A percentile compares a stretch with the other conserved stretches of the same genome.
Conservation (phyloP, 2,888 invertebrate species). For the Pogonocherus hispidulus region DNA sequence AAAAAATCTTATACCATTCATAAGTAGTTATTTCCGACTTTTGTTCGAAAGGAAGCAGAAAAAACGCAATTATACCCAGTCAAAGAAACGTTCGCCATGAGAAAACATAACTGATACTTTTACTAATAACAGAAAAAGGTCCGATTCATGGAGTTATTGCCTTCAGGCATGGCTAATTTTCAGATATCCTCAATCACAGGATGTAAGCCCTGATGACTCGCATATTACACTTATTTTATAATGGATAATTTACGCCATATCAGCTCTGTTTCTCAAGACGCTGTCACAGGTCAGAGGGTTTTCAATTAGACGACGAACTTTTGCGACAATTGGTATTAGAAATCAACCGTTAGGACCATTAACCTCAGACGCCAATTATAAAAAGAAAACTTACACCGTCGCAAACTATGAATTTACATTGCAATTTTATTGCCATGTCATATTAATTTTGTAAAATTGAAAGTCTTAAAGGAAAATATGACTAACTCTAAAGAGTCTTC, state of each 20-base stretch:
- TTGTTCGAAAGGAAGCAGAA: conserved; percentile 7
- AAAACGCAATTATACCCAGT: conserved; percentile 24
- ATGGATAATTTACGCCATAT: conserved; percentile 53
- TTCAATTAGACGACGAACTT: conserved; percentile 23
- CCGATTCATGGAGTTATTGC: conserved; percentile 57
- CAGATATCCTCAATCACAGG: conserved; percentile 62
- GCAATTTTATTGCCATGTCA: too few species aligned
- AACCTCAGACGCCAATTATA: not conserved
- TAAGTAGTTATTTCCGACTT: not conserved
- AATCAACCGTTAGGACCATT: conserved; percentile 13
- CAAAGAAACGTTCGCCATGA: conserved; percentile 37
- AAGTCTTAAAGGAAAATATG: too few species aligned
- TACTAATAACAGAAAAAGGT: conserved; percentile 36
- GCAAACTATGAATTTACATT: too few species aligned
- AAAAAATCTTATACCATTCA: not conserved
- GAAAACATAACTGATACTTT: conserved; percentile 25
- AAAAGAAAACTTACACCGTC: not conserved
- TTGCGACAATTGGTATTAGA: not conserved
- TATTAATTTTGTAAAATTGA: too few species aligned
- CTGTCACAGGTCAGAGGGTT: conserved; percentile 33
- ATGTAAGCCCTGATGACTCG: conserved; percentile 62
- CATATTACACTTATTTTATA: conserved; percentile 58
- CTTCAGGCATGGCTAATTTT: conserved; percentile 63
- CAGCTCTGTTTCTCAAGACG: conserved; percentile 32
- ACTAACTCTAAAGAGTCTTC: too few species aligned